Evolutionary conservation across 2,797 vertebrate genomes (phyloP).

Genomic region (Mergus octosetaceus): DNA sequence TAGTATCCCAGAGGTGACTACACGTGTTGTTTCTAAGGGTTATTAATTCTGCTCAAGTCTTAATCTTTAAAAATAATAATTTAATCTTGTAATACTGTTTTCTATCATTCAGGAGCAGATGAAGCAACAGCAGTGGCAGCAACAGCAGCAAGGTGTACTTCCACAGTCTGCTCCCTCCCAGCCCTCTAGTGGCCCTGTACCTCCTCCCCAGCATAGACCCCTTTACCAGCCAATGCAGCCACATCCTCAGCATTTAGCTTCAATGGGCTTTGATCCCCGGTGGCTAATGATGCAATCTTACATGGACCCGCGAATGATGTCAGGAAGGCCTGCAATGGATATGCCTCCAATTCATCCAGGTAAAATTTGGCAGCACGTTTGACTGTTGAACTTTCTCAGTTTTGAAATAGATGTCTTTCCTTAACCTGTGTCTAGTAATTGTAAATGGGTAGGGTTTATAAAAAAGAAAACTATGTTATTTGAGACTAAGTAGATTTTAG

Average conservation of each 20-base stretch:
- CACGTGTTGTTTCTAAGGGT: neutral
- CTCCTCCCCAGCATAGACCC: conserved; percentile 90
- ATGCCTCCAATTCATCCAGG: conserved; percentile 93
- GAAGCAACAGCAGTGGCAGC: conserved; percentile 91
- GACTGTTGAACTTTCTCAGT: neutral
- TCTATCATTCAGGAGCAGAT: conserved; percentile 88
- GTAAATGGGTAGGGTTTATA: neutral
- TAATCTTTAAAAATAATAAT: neutral
- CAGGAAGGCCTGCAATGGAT: conserved; percentile 91
- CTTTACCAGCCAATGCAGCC: conserved; percentile 95
- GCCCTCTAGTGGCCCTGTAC: conserved; percentile 84
- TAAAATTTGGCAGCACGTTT: conserved; percentile 37
- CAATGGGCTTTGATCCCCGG: conserved; percentile 97
- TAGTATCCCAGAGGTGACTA: neutral
- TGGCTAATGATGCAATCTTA: conserved; percentile 99
- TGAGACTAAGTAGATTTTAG: neutral
- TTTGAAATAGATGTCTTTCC: neutral
- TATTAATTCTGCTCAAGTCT: neutral
- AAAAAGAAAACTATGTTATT: neutral
- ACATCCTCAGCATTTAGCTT: conserved; percentile 92
- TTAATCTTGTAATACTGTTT: neutral
- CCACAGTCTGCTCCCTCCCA: conserved; percentile 81
- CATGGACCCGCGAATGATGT: conserved; percentile 98
- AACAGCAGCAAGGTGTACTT: conserved; percentile 86
- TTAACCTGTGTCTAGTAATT: neutral